Evolutionary conservation across 2,797 vertebrate species (phyloP).

Genomic region (Rhincodon typus): DNA sequence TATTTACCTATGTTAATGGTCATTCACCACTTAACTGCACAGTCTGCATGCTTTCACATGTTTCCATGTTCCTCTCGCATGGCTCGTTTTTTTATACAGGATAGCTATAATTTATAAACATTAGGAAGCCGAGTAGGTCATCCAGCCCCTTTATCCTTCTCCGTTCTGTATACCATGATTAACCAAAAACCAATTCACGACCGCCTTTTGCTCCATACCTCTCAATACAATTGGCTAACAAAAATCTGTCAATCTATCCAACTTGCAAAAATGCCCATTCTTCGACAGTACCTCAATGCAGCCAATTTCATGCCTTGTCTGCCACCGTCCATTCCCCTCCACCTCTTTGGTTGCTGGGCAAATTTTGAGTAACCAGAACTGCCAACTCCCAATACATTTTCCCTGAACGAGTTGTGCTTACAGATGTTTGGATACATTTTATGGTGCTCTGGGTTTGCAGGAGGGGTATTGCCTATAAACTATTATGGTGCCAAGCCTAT

Average conservation of each 20-base stretch:
- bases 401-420: neutral
- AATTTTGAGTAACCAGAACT: neutral
- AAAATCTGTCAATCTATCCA: neutral
- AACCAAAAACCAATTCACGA: too few species aligned
- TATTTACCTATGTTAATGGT: neutral
- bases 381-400: neutral
- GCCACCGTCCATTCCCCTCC: neutral
- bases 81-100: neutral
- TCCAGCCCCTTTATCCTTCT: neutral
- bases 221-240: neutral
- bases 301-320: neutral
- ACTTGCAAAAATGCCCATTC: neutral
- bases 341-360: neutral
- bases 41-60: neutral
- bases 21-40: neutral
- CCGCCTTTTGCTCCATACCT: neutral
- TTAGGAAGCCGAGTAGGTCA: neutral
- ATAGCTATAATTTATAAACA: neutral
- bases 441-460: too few species aligned
- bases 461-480: too few species aligned
- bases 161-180: too few species aligned
- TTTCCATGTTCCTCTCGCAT: neutral
- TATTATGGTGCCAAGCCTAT: too few species aligned
- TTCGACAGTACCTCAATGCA: neutral
- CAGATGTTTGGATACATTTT: neutral